Conservation (phyloP, 2,797 vertebrate genomes). For the Coreius guichenoti region DNA sequence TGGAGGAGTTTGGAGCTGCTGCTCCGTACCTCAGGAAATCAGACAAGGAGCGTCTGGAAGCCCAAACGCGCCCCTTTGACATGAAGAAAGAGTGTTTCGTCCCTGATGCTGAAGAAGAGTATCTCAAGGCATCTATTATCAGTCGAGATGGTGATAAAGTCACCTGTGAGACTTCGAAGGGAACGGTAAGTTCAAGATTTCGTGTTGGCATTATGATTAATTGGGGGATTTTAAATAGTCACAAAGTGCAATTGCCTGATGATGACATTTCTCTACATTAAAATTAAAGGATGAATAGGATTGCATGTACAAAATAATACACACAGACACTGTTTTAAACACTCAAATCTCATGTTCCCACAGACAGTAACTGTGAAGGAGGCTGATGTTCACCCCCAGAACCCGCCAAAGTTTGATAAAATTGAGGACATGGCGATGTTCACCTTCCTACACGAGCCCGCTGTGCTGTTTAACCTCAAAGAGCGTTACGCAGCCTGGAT, state of each 20-base stretch:
- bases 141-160: constrained; percentile 83
- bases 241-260: background rate
- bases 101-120: constrained; percentile 83
- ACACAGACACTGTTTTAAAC: background rate
- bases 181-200: constrained; percentile 71
- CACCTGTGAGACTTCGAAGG: constrained; percentile 82
- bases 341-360: too few relatives aligned
- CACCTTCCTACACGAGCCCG: too few relatives aligned
- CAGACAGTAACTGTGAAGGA: too few relatives aligned
- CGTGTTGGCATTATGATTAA: background rate
- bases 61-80: constrained; percentile 72
- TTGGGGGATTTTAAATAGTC: background rate
- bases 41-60: constrained; percentile 84
- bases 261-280: background rate
- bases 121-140: constrained; percentile 78
- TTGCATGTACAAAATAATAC: background rate
- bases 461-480: too few relatives aligned
- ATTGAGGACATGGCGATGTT: too few relatives aligned
- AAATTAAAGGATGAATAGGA: background rate
- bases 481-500: too few relatives aligned
- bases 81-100: constrained; percentile 86
- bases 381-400: too few relatives aligned
- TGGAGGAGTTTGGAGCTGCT: constrained; percentile 82
- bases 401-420: too few relatives aligned
- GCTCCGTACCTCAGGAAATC: constrained; percentile 85